Percentiles rank a stretch among this genome's conserved stretches.
Conservation (phyloP, 2,113 vertebrate species). For the Chiloscyllium plagiosum region DNA sequence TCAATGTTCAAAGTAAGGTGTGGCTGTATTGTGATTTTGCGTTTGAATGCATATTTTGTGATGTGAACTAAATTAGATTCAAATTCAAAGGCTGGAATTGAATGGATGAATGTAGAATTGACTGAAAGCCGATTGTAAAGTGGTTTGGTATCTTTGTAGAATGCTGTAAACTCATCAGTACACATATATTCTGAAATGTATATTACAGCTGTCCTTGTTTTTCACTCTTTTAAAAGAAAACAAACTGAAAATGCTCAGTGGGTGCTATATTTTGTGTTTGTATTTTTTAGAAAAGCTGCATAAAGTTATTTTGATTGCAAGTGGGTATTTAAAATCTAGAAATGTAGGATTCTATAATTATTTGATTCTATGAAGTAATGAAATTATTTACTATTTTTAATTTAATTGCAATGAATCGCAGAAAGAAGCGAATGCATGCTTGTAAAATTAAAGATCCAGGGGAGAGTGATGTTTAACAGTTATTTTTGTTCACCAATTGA, state of each 20-base stretch:
- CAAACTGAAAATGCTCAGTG: neutral
- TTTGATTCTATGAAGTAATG: neutral
- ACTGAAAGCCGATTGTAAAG: neutral
- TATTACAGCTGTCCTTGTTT: neutral
- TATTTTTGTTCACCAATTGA: neutral
- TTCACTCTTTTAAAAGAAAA: slow-evolving; percentile 19
- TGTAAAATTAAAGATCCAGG: neutral
- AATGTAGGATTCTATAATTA: neutral
- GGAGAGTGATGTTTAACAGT: neutral
- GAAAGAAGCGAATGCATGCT: neutral
- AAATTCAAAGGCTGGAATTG: slow-evolving; percentile 9
- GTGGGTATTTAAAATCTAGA: neutral
- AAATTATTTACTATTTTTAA: neutral
- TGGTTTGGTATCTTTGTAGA: neutral
- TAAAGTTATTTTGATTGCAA: slow-evolving; percentile 12
- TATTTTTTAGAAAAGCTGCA: neutral
- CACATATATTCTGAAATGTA: neutral
- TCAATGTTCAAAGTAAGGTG: neutral
- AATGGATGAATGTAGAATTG: neutral
- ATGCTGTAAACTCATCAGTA: neutral
- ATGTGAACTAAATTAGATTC: neutral
- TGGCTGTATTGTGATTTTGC: neutral
- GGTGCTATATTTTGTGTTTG: slow-evolving; percentile 11
- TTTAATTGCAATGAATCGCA: neutral
- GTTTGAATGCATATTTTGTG: neutral